Evolutionary conservation across 2,888 invertebrate genomes (phyloP), one percentile per base, ranked within the genome.

Genomic region (Oeneis ivallda): DNA sequence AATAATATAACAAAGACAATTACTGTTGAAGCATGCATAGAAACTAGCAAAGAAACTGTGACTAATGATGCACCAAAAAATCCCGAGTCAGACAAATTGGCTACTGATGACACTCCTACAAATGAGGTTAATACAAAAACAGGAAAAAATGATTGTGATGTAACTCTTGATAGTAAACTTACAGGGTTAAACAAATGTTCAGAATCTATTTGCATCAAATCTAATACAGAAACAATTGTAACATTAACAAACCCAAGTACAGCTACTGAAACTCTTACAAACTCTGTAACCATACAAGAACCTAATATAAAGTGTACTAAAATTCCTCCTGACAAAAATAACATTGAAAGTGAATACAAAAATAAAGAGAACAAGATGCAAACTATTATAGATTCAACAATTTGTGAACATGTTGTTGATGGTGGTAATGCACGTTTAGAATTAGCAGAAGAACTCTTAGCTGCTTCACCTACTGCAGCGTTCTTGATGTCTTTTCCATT

Each of bases 401-500:
- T 92, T 69, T 90, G 90, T 73, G 92, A 91, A 70, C 84, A 81
- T 72, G 81, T 80, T 60, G 89, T 87, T 1, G 90, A 92, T 71
- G 92, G 90, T 53, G 93, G 93, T 17, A 92, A 93, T 73, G 93
- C 93, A 57, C 87, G 93, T 37, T 87, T 93, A 71, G 93, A 93
- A 78, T 83, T 93, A 71, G 93, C 92, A 2, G 92, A 92, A 78
- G 92, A 92, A 68, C 88, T 92, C 75, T 74, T 92, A 71, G 92
- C 92, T 62, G 90, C 92, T 60, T 96, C 96, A 1, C 96, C 96
- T 6, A 96, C 96, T 2, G 96, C 96, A 13, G 96, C 96, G 1
- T 96, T 96, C 79, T 86, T 96, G 11, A 93, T 95, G 87, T 94
- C 95, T 1, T 96, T 96, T 76, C 96, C 96, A 0, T 82, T 96